phyloP scores from a whole-genome alignment of 2,797 vertebrate genomes.

The Valencia hispanica region DNA sequence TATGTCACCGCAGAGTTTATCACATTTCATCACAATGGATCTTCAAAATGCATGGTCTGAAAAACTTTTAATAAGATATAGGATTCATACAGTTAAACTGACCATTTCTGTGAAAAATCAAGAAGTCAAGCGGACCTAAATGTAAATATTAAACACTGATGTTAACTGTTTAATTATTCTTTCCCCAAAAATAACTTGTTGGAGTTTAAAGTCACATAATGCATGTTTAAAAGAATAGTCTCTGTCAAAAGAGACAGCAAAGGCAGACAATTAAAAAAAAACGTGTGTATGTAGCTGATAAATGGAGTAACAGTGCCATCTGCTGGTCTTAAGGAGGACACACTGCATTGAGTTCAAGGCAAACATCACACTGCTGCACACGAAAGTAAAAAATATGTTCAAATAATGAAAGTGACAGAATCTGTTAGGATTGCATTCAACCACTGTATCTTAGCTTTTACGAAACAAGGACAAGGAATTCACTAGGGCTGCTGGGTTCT shows the following conservation, averaged over 20 bases:
- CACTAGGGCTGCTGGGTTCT: background rate
- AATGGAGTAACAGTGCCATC: conserved; percentile 41
- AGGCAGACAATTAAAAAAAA: background rate
- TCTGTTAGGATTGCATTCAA: background rate
- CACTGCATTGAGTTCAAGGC: background rate
- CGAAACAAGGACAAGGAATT: background rate
- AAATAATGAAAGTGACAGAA: background rate
- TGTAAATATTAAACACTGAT: background rate
- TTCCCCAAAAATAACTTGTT: background rate
- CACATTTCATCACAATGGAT: background rate
- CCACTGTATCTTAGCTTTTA: background rate
- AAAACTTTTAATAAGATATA: background rate
- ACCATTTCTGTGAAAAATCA: background rate
- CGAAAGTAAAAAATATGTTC: background rate
- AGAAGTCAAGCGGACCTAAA: background rate
- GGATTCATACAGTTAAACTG: background rate
- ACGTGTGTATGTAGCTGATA: background rate
- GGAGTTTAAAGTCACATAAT: background rate
- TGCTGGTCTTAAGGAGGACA: conserved; percentile 18
- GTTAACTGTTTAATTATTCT: background rate
- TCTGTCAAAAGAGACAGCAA: background rate
- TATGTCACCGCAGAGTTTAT: background rate
- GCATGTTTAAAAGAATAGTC: background rate
- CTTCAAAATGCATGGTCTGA: background rate
- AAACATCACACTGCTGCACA: background rate